Conservation (phyloP, 64 coral and sea anemone genomes). For the Orbicella faveolata region DNA sequence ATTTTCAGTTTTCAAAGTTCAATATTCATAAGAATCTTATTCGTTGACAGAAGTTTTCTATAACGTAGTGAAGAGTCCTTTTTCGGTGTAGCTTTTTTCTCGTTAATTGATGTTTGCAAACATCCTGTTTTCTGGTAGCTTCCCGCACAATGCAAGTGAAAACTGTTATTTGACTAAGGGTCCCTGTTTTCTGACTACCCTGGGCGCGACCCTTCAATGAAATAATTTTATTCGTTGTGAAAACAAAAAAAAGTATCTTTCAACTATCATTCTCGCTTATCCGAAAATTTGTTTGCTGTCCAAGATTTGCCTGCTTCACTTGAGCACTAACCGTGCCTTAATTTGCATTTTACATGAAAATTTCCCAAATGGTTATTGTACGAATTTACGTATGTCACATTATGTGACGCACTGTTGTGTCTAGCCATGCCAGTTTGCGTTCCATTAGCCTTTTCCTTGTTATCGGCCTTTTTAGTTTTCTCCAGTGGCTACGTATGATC, state of each 20-base stretch:
- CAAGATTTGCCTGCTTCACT: background rate
- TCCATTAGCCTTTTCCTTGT: background rate
- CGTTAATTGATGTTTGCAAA: background rate
- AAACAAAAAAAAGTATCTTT: background rate
- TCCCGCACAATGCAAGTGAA: background rate
- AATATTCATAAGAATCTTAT: too few relatives aligned
- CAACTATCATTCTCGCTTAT: background rate
- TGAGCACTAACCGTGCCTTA: background rate
- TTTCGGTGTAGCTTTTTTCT: background rate
- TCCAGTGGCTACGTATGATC: background rate
- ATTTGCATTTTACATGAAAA: background rate
- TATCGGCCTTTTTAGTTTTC: background rate
- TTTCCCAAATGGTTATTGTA: background rate
- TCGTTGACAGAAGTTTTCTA: too few relatives aligned
- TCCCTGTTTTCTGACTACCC: background rate
- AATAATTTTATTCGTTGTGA: background rate
- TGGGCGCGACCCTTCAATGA: background rate
- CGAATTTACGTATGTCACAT: background rate
- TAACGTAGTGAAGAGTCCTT: too few relatives aligned
- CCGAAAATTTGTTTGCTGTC: background rate
- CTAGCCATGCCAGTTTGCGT: too few relatives aligned
- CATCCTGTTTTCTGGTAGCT: background rate
- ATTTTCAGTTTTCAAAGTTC: background rate
- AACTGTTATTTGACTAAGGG: background rate
- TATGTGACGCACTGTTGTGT: background rate